Evolutionary conservation across 2,797 vertebrate genomes (phyloP), one percentile per base, ranked within the genome.

Genomic region (Mormyrus hasselquistii): DNA sequence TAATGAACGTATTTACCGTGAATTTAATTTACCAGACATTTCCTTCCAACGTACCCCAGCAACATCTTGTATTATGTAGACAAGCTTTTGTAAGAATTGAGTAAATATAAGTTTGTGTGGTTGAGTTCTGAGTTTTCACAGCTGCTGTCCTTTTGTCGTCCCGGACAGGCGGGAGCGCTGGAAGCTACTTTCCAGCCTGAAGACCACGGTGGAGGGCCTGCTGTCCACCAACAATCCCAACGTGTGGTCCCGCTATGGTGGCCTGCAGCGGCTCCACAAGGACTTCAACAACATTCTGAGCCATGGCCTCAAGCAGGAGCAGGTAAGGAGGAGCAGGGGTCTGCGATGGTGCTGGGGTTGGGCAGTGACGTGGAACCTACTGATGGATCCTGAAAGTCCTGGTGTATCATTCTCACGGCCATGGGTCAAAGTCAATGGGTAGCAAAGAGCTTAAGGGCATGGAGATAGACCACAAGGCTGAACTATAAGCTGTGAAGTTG

Each of bases 261-360:
- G 99, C 89, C 94, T 99, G 93, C 96, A 99, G 92, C 95, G 98
- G 34, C 97, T 99, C 65, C 98, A 97, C 93, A 97, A 98, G 91
- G 98, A 99, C 94, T 99, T 99, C 98, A 98, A 97, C 94, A 97
- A 96, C 94, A 98, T 99, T 92, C 96, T 99, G 25, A 97, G 98
- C 91, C 98, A 99, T 0, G 96, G 98, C 12, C 96, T 99, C 76
- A 97, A 97, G 92, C 96, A 94, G 0, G 97, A 99, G 92, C 97
- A 99, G 97, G 99, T 99, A 92, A 22, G 84, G 88, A 19, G 47
- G 49, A 2, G 2, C 16, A 62, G 87, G 38, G 19, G 59, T 4
- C 14, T 1, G 12, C 2, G 52, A 10, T 0, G 12, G 9, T 86
- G 52, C 9, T 0, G 22, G 50, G 50, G 10, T 10, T 25, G 49